Base-by-base conservation (phyloP, 2,888 invertebrate species). In the Cinara cedri region DNA sequence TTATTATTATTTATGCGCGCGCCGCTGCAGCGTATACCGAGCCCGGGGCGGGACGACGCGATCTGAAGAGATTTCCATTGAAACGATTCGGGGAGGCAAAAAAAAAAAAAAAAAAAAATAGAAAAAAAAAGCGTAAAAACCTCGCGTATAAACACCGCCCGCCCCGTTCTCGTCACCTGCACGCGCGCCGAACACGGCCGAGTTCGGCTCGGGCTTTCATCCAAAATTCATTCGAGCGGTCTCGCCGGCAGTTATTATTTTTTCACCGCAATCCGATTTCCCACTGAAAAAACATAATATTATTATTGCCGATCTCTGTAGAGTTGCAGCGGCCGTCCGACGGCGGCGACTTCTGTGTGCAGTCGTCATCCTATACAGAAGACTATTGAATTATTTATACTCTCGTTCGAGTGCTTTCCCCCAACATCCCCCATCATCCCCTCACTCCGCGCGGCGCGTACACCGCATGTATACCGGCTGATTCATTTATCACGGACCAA, bases 301-400 rank as follows among this genome's bases (percentile, higher is more conserved):
- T 34, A 34, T 34, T 34, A 66, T 76, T 66, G 55, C 66, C 6
- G 34, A 34, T 13, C 49, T 72, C 26, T 19, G 57, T 57, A n/a
- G n/a, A n/a, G n/a, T n/a, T n/a, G n/a, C n/a, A n/a, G n/a, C n/a
- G n/a, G n/a, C n/a, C n/a, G n/a, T 46, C 57, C 71, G 57, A 57
- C 44, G 24, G 3, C 21, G 10, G 4, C n/a, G 13, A 34, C 16
- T 57, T 26, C 26, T 19, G 13, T 19, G 13, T 42, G 54, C 54
- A 55, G 34, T 70, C 19, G 13, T 3, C n/a, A n/a, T n/a, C n/a
- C 24, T 49, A 26, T 26, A 19, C 24, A 16, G 13, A 19, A 19
- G 34, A 60, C 19, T 72, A 19, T 72, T 72, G 60, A 60, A 72
- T 72, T 72, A 72, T 72, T 62, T 72, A 72, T 72, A 60, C 26